A percentile compares a stretch with the other conserved stretches of the same genome.
These are phyloP conservation scores for Netelia inedita DNA, from an alignment of 2,888 invertebrate species.

Conservation along the genomic window DNA sequence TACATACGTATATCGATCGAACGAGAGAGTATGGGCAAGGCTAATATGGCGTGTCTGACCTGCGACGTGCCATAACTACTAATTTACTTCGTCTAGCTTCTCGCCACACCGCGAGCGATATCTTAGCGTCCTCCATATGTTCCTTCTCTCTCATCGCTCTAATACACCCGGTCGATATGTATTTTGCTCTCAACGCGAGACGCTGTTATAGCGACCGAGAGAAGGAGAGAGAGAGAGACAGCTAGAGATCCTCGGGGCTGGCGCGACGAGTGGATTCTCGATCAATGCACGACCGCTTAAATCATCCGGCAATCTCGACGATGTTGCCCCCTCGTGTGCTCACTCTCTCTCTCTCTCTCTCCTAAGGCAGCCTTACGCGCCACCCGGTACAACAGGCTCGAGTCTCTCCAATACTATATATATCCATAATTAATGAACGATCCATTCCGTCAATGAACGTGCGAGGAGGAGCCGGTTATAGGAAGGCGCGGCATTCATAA, in stretches of 20 bases:
- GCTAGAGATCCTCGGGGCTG: constrained; percentile 41
- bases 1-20: constrained; percentile 15
- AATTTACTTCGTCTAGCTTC: constrained; percentile 60
- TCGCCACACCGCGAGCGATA: background rate
- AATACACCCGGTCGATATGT: constrained; percentile 55
- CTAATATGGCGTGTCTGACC: constrained; percentile 54
- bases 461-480: constrained; percentile 65
- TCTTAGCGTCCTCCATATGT: constrained; percentile 23
- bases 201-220: constrained; percentile 54
- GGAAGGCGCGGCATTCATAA: constrained; percentile 61
- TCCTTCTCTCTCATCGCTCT: constrained; percentile 36
- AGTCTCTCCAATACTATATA: constrained; percentile 47
- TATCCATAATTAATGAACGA: constrained; percentile 78
- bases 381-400: constrained; percentile 51
- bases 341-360: background rate
- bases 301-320: constrained; percentile 66
- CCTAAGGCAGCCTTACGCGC: constrained; percentile 40
- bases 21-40: constrained; percentile 36
- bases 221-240: constrained; percentile 53
- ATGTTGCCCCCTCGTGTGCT: constrained; percentile 58
- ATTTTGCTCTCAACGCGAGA: constrained; percentile 51
- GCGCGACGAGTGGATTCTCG: constrained; percentile 46
- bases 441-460: constrained; percentile 72
- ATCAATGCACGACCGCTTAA: constrained; percentile 69
- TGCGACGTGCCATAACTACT: constrained; percentile 62